Evolutionary conservation across 1,140 invertebrate genomes (phyloP).

Genomic region (Halyomorpha halys): DNA sequence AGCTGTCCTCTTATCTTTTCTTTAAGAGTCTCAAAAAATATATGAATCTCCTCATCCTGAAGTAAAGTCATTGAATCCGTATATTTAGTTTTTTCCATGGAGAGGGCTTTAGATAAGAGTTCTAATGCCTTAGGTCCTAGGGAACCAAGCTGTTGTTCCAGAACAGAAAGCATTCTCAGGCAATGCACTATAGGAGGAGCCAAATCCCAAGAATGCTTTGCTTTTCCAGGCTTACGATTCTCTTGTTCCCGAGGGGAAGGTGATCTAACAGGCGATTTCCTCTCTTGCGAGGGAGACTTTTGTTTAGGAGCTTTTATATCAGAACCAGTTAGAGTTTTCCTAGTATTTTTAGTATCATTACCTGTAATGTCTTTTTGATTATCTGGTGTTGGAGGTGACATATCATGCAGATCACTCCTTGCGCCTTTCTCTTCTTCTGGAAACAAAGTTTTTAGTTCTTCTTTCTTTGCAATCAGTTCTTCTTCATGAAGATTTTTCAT

Average conservation of each 20-base stretch:
- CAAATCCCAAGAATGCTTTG: neutral
- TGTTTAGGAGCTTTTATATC: slow-evolving; percentile 29
- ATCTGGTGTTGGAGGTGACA: slow-evolving; percentile 26
- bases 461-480: slow-evolving; percentile 47
- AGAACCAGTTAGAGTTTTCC: slow-evolving; percentile 32
- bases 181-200: slow-evolving; percentile 48
- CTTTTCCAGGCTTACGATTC: neutral
- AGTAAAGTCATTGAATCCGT: slow-evolving; percentile 62
- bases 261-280: slow-evolving; percentile 22
- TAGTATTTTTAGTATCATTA: slow-evolving; percentile 33
- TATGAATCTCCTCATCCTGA: slow-evolving; percentile 54
- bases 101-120: slow-evolving; percentile 57
- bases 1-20: slow-evolving; percentile 73
- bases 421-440: slow-evolving; percentile 25
- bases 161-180: slow-evolving; percentile 58
- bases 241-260: slow-evolving; percentile 31
- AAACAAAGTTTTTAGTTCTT: slow-evolving; percentile 44
- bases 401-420: slow-evolving; percentile 21
- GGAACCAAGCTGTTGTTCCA: slow-evolving; percentile 69
- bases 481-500: slow-evolving; percentile 64
- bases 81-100: slow-evolving; percentile 57
- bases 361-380: slow-evolving; percentile 30
- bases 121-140: slow-evolving; percentile 65
- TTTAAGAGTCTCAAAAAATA: slow-evolving; percentile 69
- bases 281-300: slow-evolving; percentile 16